Base-by-base conservation (phyloP, 2,888 invertebrate species). In the Lordiphosa fenestrarum region DNA sequence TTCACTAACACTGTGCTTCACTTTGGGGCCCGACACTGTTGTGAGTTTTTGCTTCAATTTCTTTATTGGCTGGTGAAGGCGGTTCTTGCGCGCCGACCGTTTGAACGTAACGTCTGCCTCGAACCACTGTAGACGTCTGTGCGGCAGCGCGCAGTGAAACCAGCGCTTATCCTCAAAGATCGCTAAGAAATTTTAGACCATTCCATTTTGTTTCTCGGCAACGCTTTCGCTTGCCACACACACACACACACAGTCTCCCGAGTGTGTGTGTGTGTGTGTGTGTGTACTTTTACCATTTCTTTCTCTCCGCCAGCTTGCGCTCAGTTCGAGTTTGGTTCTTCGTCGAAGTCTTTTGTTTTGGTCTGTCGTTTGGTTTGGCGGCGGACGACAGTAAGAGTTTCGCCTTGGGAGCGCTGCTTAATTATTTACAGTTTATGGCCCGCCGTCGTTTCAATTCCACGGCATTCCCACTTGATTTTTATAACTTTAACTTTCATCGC, bases 41-140 rank as follows among this genome's bases (percentile, higher is more conserved):
- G 40, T 21, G 7, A 35, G 23, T 36, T 40, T 10, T 19, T 19
- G 1, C 19, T 19, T 19, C 4, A 19, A 13, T 13, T 42, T 49
- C 25, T 19, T 19, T 19, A 10, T 13, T 33, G 23, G 49, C 5
- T 12, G 12, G 33, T 6, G 47, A 36, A 65, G 58, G 64, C 53
- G 73, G 66, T 78, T 77, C 75, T 84, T 82, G 81, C 81, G 81
- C 85, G 81, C 66, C 71, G 73, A 80, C 57, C 72, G 83, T 66
- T 77, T 62, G 69, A 78, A 80, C 82, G 87, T 86, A 85, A 73
- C 87, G 87, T 86, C 84, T 84, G 81, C 85, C 78, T 86, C 85
- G 87, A 84, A 87, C 77, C 77, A 82, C 87, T 73, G 80, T 80
- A 73, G 78, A 86, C 88, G 88, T 87, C 87, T 87, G 88, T 86